These are phyloP conservation scores for Istiophorus platypterus DNA, from an alignment of 2,113 vertebrate genomes.

Conservation along the genomic window DNA sequence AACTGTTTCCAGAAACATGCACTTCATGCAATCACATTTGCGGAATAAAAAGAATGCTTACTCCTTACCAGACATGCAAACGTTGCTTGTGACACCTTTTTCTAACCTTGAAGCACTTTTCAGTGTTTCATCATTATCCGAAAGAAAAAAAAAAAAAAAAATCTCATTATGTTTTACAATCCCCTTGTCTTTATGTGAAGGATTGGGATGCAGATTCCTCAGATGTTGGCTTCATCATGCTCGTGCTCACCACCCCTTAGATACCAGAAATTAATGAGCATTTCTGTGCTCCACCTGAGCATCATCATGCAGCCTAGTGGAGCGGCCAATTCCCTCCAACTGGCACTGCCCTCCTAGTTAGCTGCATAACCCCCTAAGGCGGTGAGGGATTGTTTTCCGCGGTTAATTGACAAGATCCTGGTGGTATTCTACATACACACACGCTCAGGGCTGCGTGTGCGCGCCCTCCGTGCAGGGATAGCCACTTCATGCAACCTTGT, in stretches of 20 bases:
- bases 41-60: not conserved
- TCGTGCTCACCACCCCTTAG: constrained; percentile 53
- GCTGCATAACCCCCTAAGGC: constrained; percentile 66
- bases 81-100: not conserved
- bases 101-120: constrained; percentile 22
- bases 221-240: constrained; percentile 55
- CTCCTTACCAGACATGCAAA: not conserved
- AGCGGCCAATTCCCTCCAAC: constrained; percentile 67
- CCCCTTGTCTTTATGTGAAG: constrained; percentile 39
- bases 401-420: constrained; percentile 75
- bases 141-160: constrained; percentile 5
- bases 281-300: constrained; percentile 72
- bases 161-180: constrained; percentile 35
- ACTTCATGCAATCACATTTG: not conserved
- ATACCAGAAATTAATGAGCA: constrained; percentile 75
- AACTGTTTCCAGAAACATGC: not conserved
- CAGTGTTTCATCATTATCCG: constrained; percentile 47
- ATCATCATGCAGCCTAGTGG: constrained; percentile 61
- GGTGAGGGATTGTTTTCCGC: constrained; percentile 73
- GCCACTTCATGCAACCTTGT: constrained; percentile 1
- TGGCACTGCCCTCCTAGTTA: constrained; percentile 75
- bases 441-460: constrained; percentile 8
- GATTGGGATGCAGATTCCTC: constrained; percentile 50
- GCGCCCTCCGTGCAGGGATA: constrained; percentile 2
- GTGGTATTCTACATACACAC: constrained; percentile 52